phyloP scores from a whole-genome alignment of 30 jellyfish, hydroid and myxozoan genomes.

The Morbakka virulenta region DNA sequence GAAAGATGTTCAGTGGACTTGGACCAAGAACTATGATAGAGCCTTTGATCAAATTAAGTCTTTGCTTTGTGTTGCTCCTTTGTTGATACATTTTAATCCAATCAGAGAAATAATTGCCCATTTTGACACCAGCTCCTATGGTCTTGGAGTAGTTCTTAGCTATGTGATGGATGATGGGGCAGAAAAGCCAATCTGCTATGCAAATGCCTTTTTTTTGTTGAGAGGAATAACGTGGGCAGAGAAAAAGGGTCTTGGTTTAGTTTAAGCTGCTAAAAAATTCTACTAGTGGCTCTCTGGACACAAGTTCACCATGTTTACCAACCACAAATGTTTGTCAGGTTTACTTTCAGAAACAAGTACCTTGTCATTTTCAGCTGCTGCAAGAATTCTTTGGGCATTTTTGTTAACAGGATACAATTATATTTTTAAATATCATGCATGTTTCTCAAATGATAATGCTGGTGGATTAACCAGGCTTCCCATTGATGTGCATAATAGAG shows the following conservation, averaged over 20 bases:
- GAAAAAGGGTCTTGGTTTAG: slow-evolving; percentile 47
- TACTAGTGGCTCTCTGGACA: slow-evolving; percentile 59
- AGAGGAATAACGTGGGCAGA: too few relatives aligned
- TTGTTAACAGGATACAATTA: slow-evolving; percentile 26
- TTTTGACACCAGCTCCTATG: too few relatives aligned
- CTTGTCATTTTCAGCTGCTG: slow-evolving; percentile 54
- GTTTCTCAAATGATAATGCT: slow-evolving; percentile 37
- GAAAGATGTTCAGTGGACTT: too few relatives aligned
- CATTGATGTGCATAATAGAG: background rate
- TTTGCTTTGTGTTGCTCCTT: too few relatives aligned
- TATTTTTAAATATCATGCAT: background rate
- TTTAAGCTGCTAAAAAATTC: slow-evolving; percentile 37
- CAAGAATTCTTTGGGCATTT: slow-evolving; percentile 58
- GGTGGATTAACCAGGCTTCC: slow-evolving; percentile 50
- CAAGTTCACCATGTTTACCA: slow-evolving; percentile 44
- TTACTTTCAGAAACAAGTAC: slow-evolving; percentile 9
- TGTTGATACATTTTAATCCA: too few relatives aligned
- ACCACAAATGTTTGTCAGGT: slow-evolving; percentile 57
- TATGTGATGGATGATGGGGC: too few relatives aligned
- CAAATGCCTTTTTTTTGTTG: too few relatives aligned
- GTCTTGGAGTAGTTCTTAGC: too few relatives aligned
- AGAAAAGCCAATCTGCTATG: too few relatives aligned
- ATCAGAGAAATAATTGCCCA: too few relatives aligned
- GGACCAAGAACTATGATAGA: too few relatives aligned
- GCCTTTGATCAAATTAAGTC: too few relatives aligned